These are phyloP conservation scores for Melanotus villosus DNA, from an alignment of 2,888 invertebrate genomes.

Conservation along the genomic window DNA sequence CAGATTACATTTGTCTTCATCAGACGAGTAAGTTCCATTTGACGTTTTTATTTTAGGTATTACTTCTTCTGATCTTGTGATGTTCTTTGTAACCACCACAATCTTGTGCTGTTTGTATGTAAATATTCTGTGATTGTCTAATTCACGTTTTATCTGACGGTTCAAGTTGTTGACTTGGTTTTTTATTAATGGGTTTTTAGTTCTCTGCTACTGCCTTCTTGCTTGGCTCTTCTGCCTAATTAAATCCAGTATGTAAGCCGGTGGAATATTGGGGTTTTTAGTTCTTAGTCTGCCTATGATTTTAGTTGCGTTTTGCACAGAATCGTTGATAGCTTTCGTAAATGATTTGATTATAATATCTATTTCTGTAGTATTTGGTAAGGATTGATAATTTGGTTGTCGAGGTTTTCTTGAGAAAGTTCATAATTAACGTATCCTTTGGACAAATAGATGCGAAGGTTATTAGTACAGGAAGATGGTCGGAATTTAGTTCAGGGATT, in stretches of 20 bases:
- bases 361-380: background rate
- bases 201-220: background rate
- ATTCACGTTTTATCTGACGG: background rate
- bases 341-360: background rate
- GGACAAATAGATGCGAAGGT: background rate
- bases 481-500: background rate
- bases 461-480: background rate
- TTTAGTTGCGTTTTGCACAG: background rate
- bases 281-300: background rate
- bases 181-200: background rate
- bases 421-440: background rate
- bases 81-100: no score
- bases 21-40: no score
- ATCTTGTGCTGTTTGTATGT: no score
- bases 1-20: no score
- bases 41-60: no score
- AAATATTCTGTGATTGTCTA: conserved; percentile 1
- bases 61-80: no score
- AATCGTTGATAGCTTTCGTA: background rate
- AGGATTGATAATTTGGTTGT: background rate
- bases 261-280: background rate
- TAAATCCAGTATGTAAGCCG: background rate
- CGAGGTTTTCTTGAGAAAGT: background rate
- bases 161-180: background rate
- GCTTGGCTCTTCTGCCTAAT: background rate